phyloP scores from a whole-genome alignment of 2,888 invertebrate genomes.

The Apamea crenata region DNA sequence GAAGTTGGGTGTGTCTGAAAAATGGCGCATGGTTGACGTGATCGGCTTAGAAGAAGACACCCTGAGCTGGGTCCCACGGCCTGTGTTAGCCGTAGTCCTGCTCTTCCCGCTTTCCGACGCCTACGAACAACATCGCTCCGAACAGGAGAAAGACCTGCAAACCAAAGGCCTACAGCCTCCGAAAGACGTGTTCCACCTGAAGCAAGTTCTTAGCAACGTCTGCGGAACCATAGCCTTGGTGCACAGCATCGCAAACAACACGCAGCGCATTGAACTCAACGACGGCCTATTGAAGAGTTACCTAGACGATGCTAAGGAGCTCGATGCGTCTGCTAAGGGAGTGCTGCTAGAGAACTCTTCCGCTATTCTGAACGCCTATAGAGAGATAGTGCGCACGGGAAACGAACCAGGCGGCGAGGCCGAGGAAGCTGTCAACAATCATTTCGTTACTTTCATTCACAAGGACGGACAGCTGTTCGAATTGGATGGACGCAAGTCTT shows the following conservation, averaged over 20 bases:
- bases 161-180: conserved; percentile 90
- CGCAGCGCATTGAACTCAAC: conserved; percentile 92
- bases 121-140: conserved; percentile 92
- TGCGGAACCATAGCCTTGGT: conserved; percentile 99
- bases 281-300: conserved; percentile 94
- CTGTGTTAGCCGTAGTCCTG: conserved; percentile 95
- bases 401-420: conserved; percentile 93
- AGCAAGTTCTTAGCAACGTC: conserved; percentile 97
- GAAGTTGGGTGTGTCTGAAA: conserved; percentile 94
- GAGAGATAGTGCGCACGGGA: conserved; percentile 94
- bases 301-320: conserved; percentile 91
- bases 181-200: conserved; percentile 94
- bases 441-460: conserved; percentile 97
- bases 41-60: conserved; percentile 96
- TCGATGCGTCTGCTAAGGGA: conserved; percentile 94
- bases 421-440: conserved; percentile 94
- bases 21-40: conserved; percentile 97
- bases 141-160: conserved; percentile 91
- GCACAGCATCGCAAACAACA: conserved; percentile 97
- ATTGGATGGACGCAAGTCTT: conserved; percentile 92
- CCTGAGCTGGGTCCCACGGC: conserved; percentile 95
- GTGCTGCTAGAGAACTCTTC: conserved; percentile 93
- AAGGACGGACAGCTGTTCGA: conserved; percentile 95
- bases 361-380: conserved; percentile 94
- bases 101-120: conserved; percentile 96